A percentile compares a stretch with the other conserved stretches of the same genome.
These are phyloP conservation scores for Drosophila helvetica DNA, from an alignment of 2,888 invertebrate genomes.

Conservation along the genomic window DNA sequence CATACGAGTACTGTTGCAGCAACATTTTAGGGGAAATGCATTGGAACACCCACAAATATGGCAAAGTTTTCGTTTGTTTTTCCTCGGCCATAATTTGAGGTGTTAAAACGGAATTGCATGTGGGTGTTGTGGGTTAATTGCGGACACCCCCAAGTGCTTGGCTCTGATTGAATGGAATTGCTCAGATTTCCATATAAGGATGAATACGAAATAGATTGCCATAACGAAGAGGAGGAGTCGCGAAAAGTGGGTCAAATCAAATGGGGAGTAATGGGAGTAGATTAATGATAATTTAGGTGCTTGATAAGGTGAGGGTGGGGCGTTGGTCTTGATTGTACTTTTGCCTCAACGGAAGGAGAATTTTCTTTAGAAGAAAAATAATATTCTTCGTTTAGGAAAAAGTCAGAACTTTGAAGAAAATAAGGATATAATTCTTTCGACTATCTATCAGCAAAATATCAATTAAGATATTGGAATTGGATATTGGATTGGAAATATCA, in stretches of 20 bases:
- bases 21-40: slow-evolving; percentile 42
- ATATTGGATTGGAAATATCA: background rate
- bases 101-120: slow-evolving; percentile 52
- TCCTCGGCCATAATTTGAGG: slow-evolving; percentile 55
- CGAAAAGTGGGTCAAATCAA: slow-evolving; percentile 15
- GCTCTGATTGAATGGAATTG: slow-evolving; percentile 40
- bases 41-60: slow-evolving; percentile 50
- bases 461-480: background rate
- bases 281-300: background rate
- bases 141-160: slow-evolving; percentile 22
- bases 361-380: too few species aligned
- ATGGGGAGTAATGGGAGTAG: background rate
- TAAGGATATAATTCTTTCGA: too few species aligned
- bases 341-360: background rate
- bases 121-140: slow-evolving; percentile 66
- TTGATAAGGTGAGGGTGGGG: background rate
- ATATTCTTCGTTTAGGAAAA: too few species aligned
- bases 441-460: too few species aligned
- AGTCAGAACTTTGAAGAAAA: too few species aligned
- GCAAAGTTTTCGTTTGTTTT: slow-evolving; percentile 33
- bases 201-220: slow-evolving; percentile 33
- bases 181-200: slow-evolving; percentile 28
- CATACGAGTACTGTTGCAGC: slow-evolving; percentile 53
- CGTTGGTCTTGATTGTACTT: background rate
- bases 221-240: slow-evolving; percentile 1